phyloP scores from a whole-genome alignment of 1,140 invertebrate genomes.

The Rhopalosiphum maidis region DNA sequence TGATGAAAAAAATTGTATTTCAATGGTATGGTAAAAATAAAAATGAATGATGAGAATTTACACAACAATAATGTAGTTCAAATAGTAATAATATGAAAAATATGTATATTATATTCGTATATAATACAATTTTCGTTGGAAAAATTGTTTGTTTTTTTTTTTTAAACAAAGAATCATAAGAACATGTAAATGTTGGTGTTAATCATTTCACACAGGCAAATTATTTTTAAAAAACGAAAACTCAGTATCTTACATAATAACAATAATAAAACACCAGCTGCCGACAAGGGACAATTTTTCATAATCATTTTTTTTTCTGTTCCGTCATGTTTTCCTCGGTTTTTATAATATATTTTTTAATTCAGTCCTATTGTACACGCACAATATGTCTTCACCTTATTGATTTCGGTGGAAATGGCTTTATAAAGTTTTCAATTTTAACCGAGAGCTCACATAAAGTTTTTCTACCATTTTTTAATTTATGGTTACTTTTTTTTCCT shows the following conservation, averaged over 20 bases:
- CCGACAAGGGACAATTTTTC: constrained; percentile 33
- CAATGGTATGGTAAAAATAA: not conserved
- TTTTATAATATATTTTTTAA: constrained; percentile 32
- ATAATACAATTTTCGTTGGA: not conserved
- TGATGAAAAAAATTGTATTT: constrained; percentile 14
- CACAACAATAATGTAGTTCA: constrained; percentile 41
- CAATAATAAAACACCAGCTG: not conserved
- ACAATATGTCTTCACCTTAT: constrained; percentile 40
- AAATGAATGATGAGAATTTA: not conserved
- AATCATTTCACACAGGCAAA: constrained; percentile 29
- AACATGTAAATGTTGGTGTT: constrained; percentile 34
- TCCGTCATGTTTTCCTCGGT: not conserved
- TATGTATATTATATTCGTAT: not conserved
- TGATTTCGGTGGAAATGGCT: constrained; percentile 29
- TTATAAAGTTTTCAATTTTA: constrained; percentile 40
- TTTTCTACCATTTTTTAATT: constrained; percentile 30
- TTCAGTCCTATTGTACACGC: constrained; percentile 41
- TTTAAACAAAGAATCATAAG: not conserved
- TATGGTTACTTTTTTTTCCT: constrained; percentile 28
- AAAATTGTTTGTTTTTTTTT: not conserved
- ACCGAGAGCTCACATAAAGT: not conserved
- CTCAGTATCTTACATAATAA: not conserved
- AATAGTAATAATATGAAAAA: not conserved
- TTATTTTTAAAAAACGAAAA: constrained; percentile 20
- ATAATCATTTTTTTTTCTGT: constrained; percentile 39